Evolutionary conservation across 2,888 invertebrate genomes (phyloP), one percentile per base, ranked within the genome.

Genomic region (Coelinius sp.): DNA sequence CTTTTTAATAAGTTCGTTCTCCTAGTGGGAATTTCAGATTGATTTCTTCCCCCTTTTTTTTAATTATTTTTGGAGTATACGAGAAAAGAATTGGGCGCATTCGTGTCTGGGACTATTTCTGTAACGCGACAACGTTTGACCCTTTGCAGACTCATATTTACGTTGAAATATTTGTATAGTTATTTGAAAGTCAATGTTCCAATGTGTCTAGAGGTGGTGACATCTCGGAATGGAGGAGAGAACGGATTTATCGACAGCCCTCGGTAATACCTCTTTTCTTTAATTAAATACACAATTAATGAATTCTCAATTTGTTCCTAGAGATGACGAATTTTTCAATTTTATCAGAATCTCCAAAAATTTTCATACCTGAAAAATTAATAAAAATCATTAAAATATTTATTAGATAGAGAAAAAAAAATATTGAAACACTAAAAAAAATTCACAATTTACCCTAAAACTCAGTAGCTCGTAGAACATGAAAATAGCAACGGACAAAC

Each of bases 401-500:
- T n/a, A n/a, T n/a, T n/a, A n/a, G n/a, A n/a, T n/a, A n/a, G n/a
- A n/a, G n/a, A n/a, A 31, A 31, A 20, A 56, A n/a, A 14, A 59
- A 8, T 6, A 14, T 25, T 14, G 3, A 0, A 27, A 59, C 31
- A 27, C 6, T 7, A 14, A 12, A 12, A 41, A 66, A 52, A 52
- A 52, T 12, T 67, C 31, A 67, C 49, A 52, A 31, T 53, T 22
- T 17, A 10, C 17, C 10, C 25, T 56, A 56, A 14, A 14, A 31
- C 14, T 44, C 24, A 20, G n/a, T 14, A 24, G 64, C 41, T 25
- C n/a, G 22, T 20, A 81, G 79, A 81, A 84, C 83, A 83, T 86
- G 85, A 85, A 85, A 86, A 86, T 86, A 86, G 83, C 84, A 81
- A 74, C 78, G 81, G 41, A 63, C 41, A 41, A 41, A 63, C 41